Evolutionary conservation across 2,113 vertebrate genomes (phyloP).

Genomic region (Phalacrocorax carbo): DNA sequence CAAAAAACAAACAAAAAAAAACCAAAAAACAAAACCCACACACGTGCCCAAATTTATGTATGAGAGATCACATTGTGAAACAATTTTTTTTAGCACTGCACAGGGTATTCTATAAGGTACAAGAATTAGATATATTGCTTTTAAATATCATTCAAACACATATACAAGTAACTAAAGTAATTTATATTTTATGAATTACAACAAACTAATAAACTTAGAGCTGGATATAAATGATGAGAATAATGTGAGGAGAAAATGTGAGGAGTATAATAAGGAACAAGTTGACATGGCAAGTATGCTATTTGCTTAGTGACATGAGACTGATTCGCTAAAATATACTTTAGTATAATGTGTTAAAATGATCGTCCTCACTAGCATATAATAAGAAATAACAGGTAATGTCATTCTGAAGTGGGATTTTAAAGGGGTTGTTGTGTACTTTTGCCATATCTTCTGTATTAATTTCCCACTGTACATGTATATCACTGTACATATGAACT

Average conservation of each 20-base stretch:
- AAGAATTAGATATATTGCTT: neutral
- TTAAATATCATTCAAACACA: neutral
- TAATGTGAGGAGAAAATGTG: neutral
- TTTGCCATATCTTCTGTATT: neutral
- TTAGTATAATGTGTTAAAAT: neutral
- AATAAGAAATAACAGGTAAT: neutral
- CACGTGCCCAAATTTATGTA: neutral
- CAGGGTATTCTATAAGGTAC: neutral
- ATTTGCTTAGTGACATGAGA: neutral
- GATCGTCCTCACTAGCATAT: neutral
- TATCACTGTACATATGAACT: neutral
- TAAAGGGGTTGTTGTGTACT: accelerated
- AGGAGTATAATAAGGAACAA: neutral
- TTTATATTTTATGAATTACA: neutral
- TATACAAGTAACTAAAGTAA: neutral
- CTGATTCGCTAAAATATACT: neutral
- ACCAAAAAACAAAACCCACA: too few species aligned
- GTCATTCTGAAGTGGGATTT: neutral
- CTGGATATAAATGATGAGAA: neutral
- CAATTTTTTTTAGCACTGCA: neutral
- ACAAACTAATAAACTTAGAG: neutral
- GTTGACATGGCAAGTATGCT: neutral
- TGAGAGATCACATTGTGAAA: neutral
- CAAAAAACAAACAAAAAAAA: too few species aligned
- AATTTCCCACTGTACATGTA: neutral